Base-by-base conservation (phyloP, 37 sponge, comb jelly and placozoan species). In the Hexactinellida sp. region DNA sequence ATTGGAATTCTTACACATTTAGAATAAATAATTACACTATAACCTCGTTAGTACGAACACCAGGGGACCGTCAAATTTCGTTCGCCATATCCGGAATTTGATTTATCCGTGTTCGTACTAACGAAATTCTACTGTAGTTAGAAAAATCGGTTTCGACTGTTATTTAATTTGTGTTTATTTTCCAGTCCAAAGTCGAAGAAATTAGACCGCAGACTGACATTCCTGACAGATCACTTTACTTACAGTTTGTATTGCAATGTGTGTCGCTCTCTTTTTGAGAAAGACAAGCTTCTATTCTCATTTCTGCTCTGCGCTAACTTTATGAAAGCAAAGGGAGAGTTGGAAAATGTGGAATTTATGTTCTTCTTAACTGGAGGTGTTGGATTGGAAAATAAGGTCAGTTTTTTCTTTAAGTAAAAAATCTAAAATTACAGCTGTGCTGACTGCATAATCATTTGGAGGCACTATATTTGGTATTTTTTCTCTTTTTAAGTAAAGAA, bases 231-330 rank as follows among this genome's bases (percentile, higher is more conserved):
- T 25, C 94, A 98, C 90, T 98, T 95, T 88, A 98, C 99, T 38
- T 98, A 98, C 90, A 98, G 94, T 86, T 87, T 98, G 36, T 98
- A 98, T 89, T 92, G 94, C 76, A 98, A 98, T 82, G 88, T 98
- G 51, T 98, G 99, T 82, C 92, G 99, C 39, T 98, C 99, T 0
- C 91, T 98, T 37, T 98, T 98, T 89, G 99, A 93, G 88, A 98
- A 98, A 55, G 99, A 98, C 90, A 98, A 98, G 88, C 94, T 98
- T 13, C 94, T 98, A 39, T 98, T 98, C 91, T 98, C 99, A 23
- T 98, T 98, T 89, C 38, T 98, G 0, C 99, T 98, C 84, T 98
- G 99, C 85, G 89, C 88, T 39, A 98, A 95, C 84, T 83, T 98
- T 16, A 89, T 98, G 32, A 95, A 92, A 36, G 92, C 95, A 54